Evolutionary conservation across 2,797 vertebrate genomes (phyloP), one percentile per base, ranked within the genome.

Genomic region (Takifugu ocellatus): DNA sequence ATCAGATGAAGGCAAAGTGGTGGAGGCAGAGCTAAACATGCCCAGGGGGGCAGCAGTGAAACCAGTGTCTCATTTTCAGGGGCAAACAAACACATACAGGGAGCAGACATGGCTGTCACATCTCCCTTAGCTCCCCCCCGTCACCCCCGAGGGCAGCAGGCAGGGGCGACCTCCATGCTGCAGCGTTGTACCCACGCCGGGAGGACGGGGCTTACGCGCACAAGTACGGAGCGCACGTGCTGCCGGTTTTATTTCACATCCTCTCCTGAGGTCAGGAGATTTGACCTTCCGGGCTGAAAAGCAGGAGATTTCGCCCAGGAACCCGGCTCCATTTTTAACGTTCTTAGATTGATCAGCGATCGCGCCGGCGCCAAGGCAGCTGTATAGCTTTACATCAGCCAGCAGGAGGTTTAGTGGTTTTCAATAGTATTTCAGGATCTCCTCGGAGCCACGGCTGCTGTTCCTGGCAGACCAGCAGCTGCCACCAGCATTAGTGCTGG

Each of bases 71-170:
- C 79, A 53, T 85, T 89, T 90, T 89, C 86, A 87, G 87, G 85
- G 87, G 81, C 86, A 89, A 83, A 84, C 85, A 82, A 84, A 88
- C 84, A 83, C 75, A 83, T 88, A 90, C 90, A 90, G 84, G 81
- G 81, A 91, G 78, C 91, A 92, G 89, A 91, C 88, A 87, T 74
- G 79, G 81, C 90, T 92, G 91, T 91, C 90, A 92, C 85, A 82
- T 91, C 90, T 85, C 84, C 76, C 86, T 88, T 84, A 88, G 81
- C 83, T 89, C 74, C 72, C 74, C 72, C 67, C 75, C 83, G 79
- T 85, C 84, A 79, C 76, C 84, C 88, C 84, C 14, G 50, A 78
- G 85, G 87, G 79, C 83, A 78, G 75, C 8, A 69, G 76, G 74
- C 74, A 83, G 73, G 67, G 67, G 72, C 67, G 77, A 74, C 67